phyloP scores from a whole-genome alignment of 2,797 vertebrate genomes.

The Pseudochromis fuscus region DNA sequence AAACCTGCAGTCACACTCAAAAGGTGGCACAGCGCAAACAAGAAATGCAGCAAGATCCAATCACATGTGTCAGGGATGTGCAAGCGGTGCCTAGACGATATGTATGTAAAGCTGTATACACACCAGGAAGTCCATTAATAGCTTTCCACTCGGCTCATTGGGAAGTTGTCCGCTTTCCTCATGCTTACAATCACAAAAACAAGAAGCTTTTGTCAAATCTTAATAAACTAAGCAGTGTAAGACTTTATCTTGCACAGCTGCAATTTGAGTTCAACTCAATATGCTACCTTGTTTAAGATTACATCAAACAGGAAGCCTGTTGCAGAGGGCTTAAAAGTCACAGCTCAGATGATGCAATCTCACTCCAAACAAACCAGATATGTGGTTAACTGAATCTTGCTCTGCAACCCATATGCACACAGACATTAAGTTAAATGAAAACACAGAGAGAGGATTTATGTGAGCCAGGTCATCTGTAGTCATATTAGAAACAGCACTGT shows the following conservation, averaged over 20 bases:
- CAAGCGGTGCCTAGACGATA: conserved; percentile 21
- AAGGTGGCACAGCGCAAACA: conserved; percentile 67
- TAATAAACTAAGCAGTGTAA: not conserved
- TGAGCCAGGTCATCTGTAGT: conserved; percentile 40
- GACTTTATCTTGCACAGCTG: not conserved
- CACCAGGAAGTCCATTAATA: conserved; percentile 14
- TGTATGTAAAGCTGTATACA: conserved; percentile 5
- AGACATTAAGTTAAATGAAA: conserved; percentile 44
- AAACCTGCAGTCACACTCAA: conserved; percentile 44
- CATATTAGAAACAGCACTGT: conserved; percentile 28
- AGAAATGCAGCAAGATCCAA: conserved; percentile 40
- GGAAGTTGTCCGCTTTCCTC: not conserved
- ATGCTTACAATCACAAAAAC: not conserved
- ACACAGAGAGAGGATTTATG: conserved; percentile 44
- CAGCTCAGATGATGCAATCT: conserved; percentile 44
- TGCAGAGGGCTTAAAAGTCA: conserved; percentile 27
- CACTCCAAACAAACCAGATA: conserved; percentile 33
- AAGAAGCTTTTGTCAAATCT: conserved; percentile 5
- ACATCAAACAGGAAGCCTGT: conserved; percentile 3
- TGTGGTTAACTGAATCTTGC: conserved; percentile 25
- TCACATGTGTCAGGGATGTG: conserved; percentile 56
- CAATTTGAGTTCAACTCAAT: conserved; percentile 19
- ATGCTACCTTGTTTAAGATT: conserved; percentile 27
- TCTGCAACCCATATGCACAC: conserved; percentile 28
- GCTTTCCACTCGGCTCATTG: not conserved